Evolutionary conservation across 2,888 invertebrate species (phyloP), one percentile per base, ranked within the genome.

Genomic region (Crioceris asparagi): DNA sequence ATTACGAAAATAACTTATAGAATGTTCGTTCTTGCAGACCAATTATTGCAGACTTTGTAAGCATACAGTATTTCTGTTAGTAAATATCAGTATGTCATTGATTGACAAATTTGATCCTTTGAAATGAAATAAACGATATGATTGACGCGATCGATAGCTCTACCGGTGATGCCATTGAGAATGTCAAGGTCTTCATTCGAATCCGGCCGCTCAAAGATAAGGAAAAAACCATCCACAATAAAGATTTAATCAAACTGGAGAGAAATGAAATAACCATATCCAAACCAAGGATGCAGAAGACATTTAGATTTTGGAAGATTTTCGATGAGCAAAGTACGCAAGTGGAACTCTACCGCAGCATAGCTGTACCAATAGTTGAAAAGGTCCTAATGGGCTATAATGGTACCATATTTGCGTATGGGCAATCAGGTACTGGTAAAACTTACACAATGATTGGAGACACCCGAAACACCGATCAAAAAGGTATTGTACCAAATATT

Each of bases 361-460:
- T 92, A 0, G 94, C 96, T 0, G 74, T 90, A 29, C 93, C 93
- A 0, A 91, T 97, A 46, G 90, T 97, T 3, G 88, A 93, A 43
- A 88, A 90, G 62, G 92, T 94, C 2, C 69, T 97, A 2, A 82
- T 80, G 49, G 94, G 94, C 0, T 96, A 92, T 67, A 96, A 96
- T 67, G 94, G 94, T 46, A 83, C 81, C 0, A 84, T 87, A 49
- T 76, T 86, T 57, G 86, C 86, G 1, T 86, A 86, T 53, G 86
- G 86, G 0, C 86, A 86, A 65, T 86, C 85, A 0, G 96, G 96
- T 12, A 96, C 94, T 0, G 96, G 96, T 4, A 97, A 97, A 68
- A 97, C 96, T 0, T 93, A 84, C 64, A 97, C 96, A 0, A 96
- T 97, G 93, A 86, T 93, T 1, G 96, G 96, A 0, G 76, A 82